Evolutionary conservation across 92 coral and sea anemone species (phyloP).

Genomic region (Bergia sp.): DNA sequence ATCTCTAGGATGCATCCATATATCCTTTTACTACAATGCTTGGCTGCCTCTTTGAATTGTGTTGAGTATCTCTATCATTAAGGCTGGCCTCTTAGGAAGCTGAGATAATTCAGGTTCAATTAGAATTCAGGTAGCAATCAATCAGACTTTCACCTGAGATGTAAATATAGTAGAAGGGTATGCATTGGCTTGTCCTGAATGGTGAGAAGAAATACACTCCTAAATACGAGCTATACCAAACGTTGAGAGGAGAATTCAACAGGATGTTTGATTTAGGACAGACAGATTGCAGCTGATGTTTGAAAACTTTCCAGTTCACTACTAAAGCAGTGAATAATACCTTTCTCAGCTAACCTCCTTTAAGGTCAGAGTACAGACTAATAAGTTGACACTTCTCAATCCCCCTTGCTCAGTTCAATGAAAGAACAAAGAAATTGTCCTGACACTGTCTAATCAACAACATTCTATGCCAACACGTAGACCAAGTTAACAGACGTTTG

Average conservation of each 20-base stretch:
- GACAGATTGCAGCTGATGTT: no score
- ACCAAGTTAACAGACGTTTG: background rate
- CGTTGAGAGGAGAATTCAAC: no score
- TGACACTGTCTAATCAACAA: background rate
- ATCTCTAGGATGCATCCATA: background rate
- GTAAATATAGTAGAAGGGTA: background rate
- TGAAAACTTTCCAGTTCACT: no score
- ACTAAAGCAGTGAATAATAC: no score
- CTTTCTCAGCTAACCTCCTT: no score
- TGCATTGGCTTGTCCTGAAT: no score
- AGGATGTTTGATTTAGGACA: no score
- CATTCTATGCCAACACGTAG: background rate
- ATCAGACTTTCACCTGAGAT: background rate
- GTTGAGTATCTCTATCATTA: background rate
- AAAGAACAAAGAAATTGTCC: background rate
- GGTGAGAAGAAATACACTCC: no score
- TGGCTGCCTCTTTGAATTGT: background rate
- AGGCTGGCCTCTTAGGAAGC: background rate
- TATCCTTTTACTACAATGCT: background rate
- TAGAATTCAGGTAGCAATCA: background rate
- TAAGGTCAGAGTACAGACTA: no score
- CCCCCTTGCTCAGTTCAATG: no score
- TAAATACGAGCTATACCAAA: no score
- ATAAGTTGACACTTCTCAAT: no score
- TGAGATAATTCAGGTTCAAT: background rate